Percentiles rank a stretch among this genome's conserved stretches.
These are phyloP conservation scores for Pavo muticus DNA, from an alignment of 2,113 vertebrate species.

Conservation along the genomic window DNA sequence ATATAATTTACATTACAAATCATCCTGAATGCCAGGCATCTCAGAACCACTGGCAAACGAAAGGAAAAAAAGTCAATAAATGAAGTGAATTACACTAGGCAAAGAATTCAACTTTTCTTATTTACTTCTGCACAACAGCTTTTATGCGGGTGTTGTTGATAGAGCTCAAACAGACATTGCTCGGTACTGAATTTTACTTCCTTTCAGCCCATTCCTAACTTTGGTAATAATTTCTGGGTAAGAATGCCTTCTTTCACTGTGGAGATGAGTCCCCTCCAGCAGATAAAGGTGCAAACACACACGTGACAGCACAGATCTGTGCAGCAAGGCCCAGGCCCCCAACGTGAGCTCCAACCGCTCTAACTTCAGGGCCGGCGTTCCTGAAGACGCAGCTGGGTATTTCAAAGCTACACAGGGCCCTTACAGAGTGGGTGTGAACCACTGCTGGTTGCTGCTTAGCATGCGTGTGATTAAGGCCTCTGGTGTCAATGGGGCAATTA, in stretches of 20 bases:
- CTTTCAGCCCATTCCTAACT: conserved; percentile 44
- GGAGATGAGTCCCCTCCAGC: neutral
- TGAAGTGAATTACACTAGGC: conserved; percentile 90
- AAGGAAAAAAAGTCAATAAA: conserved; percentile 84
- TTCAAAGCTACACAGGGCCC: neutral
- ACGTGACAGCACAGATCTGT: neutral
- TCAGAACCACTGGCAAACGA: conserved; percentile 84
- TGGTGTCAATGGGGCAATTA: neutral
- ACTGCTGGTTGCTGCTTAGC: neutral
- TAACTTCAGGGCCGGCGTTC: neutral
- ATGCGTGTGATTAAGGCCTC: neutral
- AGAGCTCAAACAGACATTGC: conserved; percentile 49
- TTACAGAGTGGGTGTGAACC: neutral
- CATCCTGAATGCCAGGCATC: conserved; percentile 95
- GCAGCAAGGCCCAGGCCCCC: neutral
- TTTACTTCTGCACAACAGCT: conserved; percentile 71
- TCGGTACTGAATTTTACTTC: conserved; percentile 21
- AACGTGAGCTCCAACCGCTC: neutral
- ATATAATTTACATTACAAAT: conserved; percentile 99
- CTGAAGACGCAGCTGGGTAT: neutral
- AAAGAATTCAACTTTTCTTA: conserved; percentile 83
- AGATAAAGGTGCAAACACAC: neutral
- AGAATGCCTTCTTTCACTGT: neutral
- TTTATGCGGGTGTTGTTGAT: conserved; percentile 70
- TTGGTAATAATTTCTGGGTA: neutral